phyloP scores from a whole-genome alignment of 2,888 invertebrate genomes.

The Zygogramma bicolorata region DNA sequence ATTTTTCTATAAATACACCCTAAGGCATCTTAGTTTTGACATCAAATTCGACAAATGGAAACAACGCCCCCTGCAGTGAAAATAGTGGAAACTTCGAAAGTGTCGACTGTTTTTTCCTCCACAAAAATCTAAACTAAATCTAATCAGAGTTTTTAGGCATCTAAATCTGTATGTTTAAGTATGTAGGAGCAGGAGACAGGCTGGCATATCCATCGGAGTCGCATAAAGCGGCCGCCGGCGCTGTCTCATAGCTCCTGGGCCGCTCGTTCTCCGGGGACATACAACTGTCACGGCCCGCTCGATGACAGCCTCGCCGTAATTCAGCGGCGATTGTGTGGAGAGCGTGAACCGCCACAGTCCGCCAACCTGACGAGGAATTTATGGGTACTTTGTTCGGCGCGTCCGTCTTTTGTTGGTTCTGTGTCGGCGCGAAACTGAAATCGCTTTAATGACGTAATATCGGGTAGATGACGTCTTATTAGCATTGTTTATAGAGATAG shows the following conservation, averaged over 20 bases:
- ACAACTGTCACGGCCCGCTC: constrained; percentile 54
- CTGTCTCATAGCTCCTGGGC: constrained; percentile 55
- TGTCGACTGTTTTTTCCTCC: no score
- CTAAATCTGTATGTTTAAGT: no score
- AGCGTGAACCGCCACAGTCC: constrained; percentile 50
- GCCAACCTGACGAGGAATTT: constrained; percentile 51
- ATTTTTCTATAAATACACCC: no score
- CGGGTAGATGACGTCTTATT: no score
- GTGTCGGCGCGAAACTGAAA: neutral
- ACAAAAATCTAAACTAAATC: no score
- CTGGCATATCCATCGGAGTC: constrained; percentile 53
- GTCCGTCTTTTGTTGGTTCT: neutral
- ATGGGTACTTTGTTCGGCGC: constrained; percentile 50
- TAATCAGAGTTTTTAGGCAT: no score
- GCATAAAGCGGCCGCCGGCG: constrained; percentile 55
- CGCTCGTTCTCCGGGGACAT: constrained; percentile 46
- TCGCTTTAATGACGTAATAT: neutral
- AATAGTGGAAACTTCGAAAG: no score
- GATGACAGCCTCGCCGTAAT: constrained; percentile 49
- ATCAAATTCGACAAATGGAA: no score
- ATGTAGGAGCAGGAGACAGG: constrained; percentile 48
- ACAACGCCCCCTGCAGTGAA: no score
- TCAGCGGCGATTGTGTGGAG: constrained; percentile 46
- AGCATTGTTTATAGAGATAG: neutral
- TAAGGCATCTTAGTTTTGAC: no score